Evolutionary conservation across 2,797 vertebrate species (phyloP), one percentile per base, ranked within the genome.

Genomic region (Chaetodon trifasciatus): DNA sequence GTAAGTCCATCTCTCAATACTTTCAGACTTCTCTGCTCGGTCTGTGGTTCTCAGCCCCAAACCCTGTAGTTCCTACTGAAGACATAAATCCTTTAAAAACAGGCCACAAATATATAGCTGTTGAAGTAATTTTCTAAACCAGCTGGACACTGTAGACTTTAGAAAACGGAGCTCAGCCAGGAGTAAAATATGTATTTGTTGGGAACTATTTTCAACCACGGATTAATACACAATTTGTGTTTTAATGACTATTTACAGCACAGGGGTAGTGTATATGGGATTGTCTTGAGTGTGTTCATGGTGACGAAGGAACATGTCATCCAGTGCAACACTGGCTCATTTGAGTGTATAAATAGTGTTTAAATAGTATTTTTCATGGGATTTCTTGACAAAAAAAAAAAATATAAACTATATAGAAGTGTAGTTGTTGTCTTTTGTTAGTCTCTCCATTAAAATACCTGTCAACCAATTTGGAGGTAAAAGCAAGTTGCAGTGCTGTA

Each of bases 21-120:
- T 55, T 47, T 35, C 17, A 58, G 16, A 44, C 10, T 50, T 57
- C 16, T 37, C 47, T 23, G 1, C 47, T 47, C 35, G 23, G 32
- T 17, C 49, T 57, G 23, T 42, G 64, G 64, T 44, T n/a, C 28
- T 60, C 56, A 55, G 77, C 63, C 32, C 9, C 44, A 15, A 21
- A 52, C n/a, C 40, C 50, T 56, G 39, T 63, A 56, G 32, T n/a
- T 78, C 50, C 58, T 47, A 49, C 67, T 58, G 53, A 58, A 65
- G 42, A 58, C 24, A 50, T 58, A 40, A 42, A 70, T 70, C 3
- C 2, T 71, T 65, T 6, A 39, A 40, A 65, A 32, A 72, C 42
- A 16, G 37, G 17, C 63, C 68, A 32, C 28, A 65, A 57, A 49
- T 28, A 64, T 21, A 55, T 9, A 8, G 35, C 21, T 49, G 19